These are phyloP conservation scores for Pelecanoides urinatrix DNA, from an alignment of 2,113 vertebrate genomes.

Conservation along the genomic window DNA sequence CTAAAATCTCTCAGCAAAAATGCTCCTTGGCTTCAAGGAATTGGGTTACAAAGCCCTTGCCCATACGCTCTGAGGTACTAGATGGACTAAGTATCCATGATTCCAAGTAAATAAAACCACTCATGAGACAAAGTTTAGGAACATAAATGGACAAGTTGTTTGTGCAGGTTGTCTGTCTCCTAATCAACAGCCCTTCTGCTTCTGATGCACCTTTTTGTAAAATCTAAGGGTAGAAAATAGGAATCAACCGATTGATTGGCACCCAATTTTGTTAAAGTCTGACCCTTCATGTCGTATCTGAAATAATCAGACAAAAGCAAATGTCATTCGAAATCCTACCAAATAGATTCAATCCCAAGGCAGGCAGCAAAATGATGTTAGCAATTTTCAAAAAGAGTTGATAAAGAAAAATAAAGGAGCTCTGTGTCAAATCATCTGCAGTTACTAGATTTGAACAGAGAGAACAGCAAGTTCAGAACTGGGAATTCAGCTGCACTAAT, in stretches of 20 bases:
- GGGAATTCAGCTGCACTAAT: neutral
- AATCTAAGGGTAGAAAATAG: too few relatives aligned
- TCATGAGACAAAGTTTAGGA: neutral
- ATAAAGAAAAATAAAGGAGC: neutral
- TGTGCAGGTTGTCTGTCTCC: neutral
- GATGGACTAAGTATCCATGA: neutral
- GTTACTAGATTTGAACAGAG: too few relatives aligned
- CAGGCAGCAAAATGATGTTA: neutral
- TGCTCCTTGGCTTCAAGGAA: neutral
- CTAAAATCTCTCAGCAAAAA: neutral
- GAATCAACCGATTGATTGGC: too few relatives aligned
- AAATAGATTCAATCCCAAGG: neutral
- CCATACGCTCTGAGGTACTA: neutral
- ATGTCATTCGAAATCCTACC: neutral
- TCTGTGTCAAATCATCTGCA: neutral
- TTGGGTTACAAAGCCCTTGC: neutral
- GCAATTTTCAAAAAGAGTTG: neutral
- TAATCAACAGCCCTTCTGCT: neutral
- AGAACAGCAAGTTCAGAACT: neutral
- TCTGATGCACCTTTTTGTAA: too few relatives aligned
- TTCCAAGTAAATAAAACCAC: neutral
- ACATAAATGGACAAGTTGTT: neutral
- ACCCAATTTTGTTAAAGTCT: neutral
- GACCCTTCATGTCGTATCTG: neutral
- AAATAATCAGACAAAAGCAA: neutral